These are phyloP conservation scores for Macheiramphus alcinus DNA, from an alignment of 2,113 vertebrate genomes.

Conservation along the genomic window DNA sequence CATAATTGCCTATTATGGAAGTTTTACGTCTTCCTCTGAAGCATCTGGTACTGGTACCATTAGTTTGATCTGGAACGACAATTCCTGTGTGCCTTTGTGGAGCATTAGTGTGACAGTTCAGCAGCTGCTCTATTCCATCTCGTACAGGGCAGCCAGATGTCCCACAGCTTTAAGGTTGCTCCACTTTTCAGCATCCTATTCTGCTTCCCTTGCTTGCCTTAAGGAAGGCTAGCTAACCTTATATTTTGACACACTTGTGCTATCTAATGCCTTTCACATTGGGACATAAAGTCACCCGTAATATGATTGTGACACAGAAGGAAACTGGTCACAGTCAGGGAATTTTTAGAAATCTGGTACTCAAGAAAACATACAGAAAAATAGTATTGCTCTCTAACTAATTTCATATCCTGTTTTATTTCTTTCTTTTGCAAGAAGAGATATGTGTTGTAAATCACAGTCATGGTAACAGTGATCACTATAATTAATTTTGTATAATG, in stretches of 20 bases:
- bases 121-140: constrained; percentile 45
- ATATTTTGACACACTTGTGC: neutral
- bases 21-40: constrained; percentile 48
- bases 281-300: neutral
- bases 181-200: neutral
- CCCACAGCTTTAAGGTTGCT: constrained; percentile 4
- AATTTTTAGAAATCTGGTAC: neutral
- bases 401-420: constrained; percentile 15
- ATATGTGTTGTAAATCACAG: constrained; percentile 1
- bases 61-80: constrained; percentile 30
- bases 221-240: neutral
- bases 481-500: constrained; percentile 4
- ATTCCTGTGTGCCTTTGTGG: neutral
- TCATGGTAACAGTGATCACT: neutral
- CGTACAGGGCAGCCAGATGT: constrained; percentile 40
- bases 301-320: neutral
- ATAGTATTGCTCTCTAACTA: neutral
- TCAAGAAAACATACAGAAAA: neutral
- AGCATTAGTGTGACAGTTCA: constrained; percentile 35
- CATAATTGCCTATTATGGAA: constrained; percentile 47
- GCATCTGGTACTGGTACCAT: constrained; percentile 51
- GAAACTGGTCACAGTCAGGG: neutral
- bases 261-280: neutral
- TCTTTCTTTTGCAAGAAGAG: neutral
- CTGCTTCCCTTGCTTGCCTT: neutral